A percentile compares a stretch with the other conserved stretches of the same genome.
phyloP scores from a whole-genome alignment of 2,888 invertebrate species.

The Drosophila gaucha region DNA sequence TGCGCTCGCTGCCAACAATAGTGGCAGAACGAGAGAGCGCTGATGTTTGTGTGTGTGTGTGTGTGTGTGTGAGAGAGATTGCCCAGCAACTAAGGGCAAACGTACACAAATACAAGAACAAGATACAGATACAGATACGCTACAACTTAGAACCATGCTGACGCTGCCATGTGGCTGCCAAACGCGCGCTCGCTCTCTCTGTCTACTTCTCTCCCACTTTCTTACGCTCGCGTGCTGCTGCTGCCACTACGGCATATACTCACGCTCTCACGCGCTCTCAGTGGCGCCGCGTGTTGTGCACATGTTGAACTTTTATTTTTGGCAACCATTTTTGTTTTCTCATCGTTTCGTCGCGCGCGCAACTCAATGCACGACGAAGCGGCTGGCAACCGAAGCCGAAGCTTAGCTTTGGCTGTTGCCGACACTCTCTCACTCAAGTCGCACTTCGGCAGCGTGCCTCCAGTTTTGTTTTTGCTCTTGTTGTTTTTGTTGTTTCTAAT shows the following conservation, averaged over 20 bases:
- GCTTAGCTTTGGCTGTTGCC: conserved; percentile 8
- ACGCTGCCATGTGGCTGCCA: conserved; percentile 42
- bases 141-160: conserved; percentile 35
- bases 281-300: conserved; percentile 59
- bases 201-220: not conserved
- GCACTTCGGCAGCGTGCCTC: conserved; percentile 2
- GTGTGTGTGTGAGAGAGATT: conserved; percentile 27
- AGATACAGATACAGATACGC: conserved; percentile 35
- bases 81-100: conserved; percentile 55
- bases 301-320: conserved; percentile 65
- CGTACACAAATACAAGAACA: conserved; percentile 8
- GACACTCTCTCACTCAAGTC: conserved; percentile 16
- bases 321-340: conserved; percentile 61
- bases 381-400: conserved; percentile 16
- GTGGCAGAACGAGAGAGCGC: conserved; percentile 21
- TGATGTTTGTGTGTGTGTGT: not conserved
- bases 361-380: conserved; percentile 48
- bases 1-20: conserved; percentile 45
- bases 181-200: conserved; percentile 8
- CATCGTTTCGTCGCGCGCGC: conserved; percentile 59
- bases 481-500: conserved; percentile 21
- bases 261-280: conserved; percentile 17
- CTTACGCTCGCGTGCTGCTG: conserved; percentile 7
- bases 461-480: too few relatives aligned
- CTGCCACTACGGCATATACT: conserved; percentile 10